Evolutionary conservation across 2,113 vertebrate species (phyloP).

Genomic region (Saimiri boliviensis): DNA sequence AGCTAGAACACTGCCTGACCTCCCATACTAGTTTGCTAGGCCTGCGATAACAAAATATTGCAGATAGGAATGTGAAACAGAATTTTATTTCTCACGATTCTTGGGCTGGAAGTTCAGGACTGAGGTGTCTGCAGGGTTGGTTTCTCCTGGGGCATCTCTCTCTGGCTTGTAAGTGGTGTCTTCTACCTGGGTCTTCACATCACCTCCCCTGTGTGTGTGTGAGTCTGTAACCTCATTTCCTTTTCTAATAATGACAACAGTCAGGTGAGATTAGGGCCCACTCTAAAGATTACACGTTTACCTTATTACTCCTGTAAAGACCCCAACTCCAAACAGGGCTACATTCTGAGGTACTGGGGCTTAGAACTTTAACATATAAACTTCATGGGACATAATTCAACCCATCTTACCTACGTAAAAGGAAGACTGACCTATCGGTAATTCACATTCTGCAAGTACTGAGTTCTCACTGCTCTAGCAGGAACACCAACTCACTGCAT

Average conservation of each 20-base stretch:
- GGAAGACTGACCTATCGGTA: background rate
- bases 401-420: background rate
- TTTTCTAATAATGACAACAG: background rate
- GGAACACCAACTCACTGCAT: background rate
- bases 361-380: background rate
- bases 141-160: background rate
- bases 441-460: background rate
- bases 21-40: background rate
- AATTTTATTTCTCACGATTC: background rate
- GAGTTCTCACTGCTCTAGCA: background rate
- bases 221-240: background rate
- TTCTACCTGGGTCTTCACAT: background rate
- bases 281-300: background rate
- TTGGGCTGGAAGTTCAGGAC: background rate
- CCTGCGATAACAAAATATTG: background rate
- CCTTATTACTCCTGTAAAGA: background rate
- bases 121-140: background rate
- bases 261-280: background rate
- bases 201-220: background rate
- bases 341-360: background rate
- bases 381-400: background rate
- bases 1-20: background rate
- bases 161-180: background rate
- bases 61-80: background rate
- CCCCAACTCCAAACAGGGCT: background rate